Base-by-base conservation (phyloP, 2,113 vertebrate species). In the Pelvicachromis taeniatus region DNA sequence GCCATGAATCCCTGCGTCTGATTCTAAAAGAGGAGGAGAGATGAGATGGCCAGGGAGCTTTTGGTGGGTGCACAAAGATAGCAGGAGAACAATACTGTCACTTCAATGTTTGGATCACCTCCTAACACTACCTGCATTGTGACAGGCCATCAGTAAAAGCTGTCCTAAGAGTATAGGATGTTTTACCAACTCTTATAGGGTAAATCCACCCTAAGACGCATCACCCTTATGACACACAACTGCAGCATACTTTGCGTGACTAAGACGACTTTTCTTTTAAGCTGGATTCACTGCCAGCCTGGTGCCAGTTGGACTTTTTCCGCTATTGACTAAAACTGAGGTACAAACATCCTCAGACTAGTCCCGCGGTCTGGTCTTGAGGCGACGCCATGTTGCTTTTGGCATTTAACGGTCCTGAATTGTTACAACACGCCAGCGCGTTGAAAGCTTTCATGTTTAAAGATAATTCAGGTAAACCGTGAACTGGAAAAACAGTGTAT, bases 1-100 rank as follows among this genome's bases (percentile, higher is more conserved):
- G 75, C 77, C 84, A 59, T 53, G 52, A 77, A 90, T 56, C 59
- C 82, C 83, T 33, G 52, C n/a, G 40, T 52, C 65, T 56, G 59
- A 73, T 6, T 42, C 77, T 35, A 11, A 53, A 56, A 19, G 63
- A 40, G 61, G 40, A 26, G 68, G 48, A 11, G 56, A 75, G 45
- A 73, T 31, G 58, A 54, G 68, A 59, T 59, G 21, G 38, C 53
- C 3, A 9, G 53, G 56, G 68, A 61, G 19, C 35, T 58, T 11
- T 11, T 42, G 35, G 40, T 59, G 12, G 7, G 21, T 14, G 3
- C 19, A 33, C 53, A 35, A 40, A 77, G 63, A 80, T 54, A 40
- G 9, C 23, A 84, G 45, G 14, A 65, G 6, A 55, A 81, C 42
- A 58, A 58, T 12, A 5, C 9, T 52, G 79, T 59, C 68, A 84